These are phyloP conservation scores for Lissonota sp. DNA, from an alignment of 2,888 invertebrate species.

Conservation along the genomic window DNA sequence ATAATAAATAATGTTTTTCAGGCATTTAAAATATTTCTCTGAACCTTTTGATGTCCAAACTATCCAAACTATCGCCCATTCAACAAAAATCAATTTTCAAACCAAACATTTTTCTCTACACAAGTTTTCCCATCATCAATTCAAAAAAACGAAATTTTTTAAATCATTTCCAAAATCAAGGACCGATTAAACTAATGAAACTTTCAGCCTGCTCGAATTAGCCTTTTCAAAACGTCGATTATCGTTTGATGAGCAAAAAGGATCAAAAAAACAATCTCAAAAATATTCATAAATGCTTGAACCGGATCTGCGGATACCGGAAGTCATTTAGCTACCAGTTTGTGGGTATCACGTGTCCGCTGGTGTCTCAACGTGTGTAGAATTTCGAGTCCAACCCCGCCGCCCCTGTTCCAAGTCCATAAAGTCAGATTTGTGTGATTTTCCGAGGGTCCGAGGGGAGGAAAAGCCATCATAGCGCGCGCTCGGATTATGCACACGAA, in stretches of 20 bases:
- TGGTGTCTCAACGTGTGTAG: background rate
- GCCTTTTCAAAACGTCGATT: too few relatives aligned
- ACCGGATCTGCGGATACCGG: constrained; percentile 7
- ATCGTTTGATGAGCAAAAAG: too few relatives aligned
- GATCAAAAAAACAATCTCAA: too few relatives aligned
- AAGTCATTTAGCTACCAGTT: background rate
- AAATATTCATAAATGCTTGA: background rate
- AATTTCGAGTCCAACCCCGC: background rate
- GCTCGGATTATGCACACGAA: background rate
- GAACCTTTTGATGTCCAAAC: too few relatives aligned
- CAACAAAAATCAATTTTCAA: too few relatives aligned
- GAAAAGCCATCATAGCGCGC: background rate
- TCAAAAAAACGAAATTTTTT: too few relatives aligned
- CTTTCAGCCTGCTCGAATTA: too few relatives aligned
- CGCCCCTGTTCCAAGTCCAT: background rate
- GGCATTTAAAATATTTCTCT: too few relatives aligned
- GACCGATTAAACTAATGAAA: background rate
- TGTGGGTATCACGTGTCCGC: background rate
- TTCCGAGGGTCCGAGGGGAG: constrained; percentile 1
- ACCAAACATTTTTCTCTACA: too few relatives aligned
- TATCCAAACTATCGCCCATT: too few relatives aligned
- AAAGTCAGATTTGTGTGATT: background rate
- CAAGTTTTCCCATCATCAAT: too few relatives aligned
- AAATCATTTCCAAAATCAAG: too few relatives aligned
- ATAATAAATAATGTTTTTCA: background rate